Evolutionary conservation across 1,140 invertebrate species (phyloP).

Genomic region (Zaprionus kolodkinae): DNA sequence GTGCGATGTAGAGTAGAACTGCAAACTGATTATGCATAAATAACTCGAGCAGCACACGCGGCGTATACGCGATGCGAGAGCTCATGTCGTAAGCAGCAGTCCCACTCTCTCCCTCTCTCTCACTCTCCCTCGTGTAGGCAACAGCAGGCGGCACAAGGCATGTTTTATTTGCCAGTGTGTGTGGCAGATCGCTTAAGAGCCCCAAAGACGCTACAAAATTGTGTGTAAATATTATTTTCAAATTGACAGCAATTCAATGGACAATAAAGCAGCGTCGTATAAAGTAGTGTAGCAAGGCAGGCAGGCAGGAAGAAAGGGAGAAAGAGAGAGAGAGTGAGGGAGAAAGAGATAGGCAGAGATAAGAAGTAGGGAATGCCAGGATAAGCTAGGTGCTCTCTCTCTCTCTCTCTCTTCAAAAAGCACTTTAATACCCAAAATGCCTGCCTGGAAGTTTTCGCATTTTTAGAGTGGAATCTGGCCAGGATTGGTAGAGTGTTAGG

Average conservation of each 20-base stretch:
- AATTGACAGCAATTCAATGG: constrained; percentile 75
- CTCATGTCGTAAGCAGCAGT: constrained; percentile 40
- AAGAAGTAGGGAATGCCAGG: not conserved
- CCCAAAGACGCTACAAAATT: constrained; percentile 49
- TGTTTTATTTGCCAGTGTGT: constrained; percentile 49
- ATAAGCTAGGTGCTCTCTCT: not conserved
- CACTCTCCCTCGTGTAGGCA: constrained; percentile 34
- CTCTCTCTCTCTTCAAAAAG: not conserved
- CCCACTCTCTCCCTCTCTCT: not conserved
- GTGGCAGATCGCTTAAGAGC: constrained; percentile 48
- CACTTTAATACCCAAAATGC: constrained; percentile 16
- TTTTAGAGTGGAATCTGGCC: not conserved
- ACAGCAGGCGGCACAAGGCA: constrained; percentile 47
- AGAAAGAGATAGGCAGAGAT: not conserved
- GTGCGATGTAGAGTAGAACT: constrained; percentile 23
- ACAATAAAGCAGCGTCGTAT: constrained; percentile 70
- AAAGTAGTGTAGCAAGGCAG: constrained; percentile 32
- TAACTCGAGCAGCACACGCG: constrained; percentile 29
- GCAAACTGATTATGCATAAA: constrained; percentile 43
- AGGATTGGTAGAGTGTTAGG: not conserved
- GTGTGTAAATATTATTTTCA: constrained; percentile 78
- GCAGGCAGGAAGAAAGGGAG: not conserved
- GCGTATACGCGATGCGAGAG: constrained; percentile 23
- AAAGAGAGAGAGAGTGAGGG: not conserved
- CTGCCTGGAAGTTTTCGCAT: not conserved